A percentile compares a stretch with the other conserved stretches of the same genome.
Evolutionary conservation across 2,113 vertebrate genomes (phyloP).

Genomic region (Ailurus styani): DNA sequence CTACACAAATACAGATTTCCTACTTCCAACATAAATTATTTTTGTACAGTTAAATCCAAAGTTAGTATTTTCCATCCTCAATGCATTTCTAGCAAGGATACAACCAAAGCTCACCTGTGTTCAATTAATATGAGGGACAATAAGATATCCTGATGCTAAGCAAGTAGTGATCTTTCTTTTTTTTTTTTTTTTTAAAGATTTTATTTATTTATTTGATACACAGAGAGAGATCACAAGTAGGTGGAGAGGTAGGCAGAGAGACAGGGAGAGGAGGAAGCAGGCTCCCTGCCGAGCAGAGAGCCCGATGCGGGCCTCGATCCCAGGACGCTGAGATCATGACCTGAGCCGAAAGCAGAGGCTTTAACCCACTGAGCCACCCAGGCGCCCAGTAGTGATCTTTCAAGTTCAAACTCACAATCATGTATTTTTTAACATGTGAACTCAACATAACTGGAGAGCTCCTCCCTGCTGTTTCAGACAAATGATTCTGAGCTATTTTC

Average conservation of each 20-base stretch:
- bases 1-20: background rate
- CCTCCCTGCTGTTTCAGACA: background rate
- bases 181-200: no score
- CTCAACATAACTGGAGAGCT: background rate
- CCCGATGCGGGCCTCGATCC: no score
- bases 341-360: no score
- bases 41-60: constrained; percentile 8
- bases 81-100: background rate
- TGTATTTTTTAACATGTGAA: constrained; percentile 19
- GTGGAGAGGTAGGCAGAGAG: no score
- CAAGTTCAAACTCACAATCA: background rate
- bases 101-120: constrained; percentile 3
- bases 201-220: no score
- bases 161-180: background rate
- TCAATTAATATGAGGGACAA: background rate
- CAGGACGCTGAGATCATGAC: no score
- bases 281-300: no score
- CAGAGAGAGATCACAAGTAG: no score
- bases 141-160: background rate
- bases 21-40: background rate
- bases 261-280: no score
- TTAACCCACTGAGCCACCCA: no score
- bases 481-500: constrained; percentile 47
- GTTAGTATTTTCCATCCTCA: background rate
- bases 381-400: background rate